Conservation (phyloP, 2,888 invertebrate species). For the Horisme vitalbata region DNA sequence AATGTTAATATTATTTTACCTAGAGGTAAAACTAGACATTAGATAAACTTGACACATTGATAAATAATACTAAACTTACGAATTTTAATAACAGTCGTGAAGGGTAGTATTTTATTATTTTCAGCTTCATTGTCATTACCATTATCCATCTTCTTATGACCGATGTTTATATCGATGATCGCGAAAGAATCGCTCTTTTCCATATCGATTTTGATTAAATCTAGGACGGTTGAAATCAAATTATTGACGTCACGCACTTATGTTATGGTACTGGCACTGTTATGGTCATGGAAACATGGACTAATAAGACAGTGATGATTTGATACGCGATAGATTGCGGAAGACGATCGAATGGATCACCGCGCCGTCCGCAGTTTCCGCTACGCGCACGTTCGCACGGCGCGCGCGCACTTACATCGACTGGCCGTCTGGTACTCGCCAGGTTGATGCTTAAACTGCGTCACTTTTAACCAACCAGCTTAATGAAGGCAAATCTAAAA, state of each 20-base stretch:
- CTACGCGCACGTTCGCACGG: slow-evolving; percentile 54
- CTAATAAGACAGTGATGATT: slow-evolving; percentile 5
- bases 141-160: slow-evolving; percentile 51
- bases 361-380: slow-evolving; percentile 36
- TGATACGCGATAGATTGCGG: slow-evolving; percentile 21
- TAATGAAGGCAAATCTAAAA: slow-evolving; percentile 27
- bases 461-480: slow-evolving; percentile 39
- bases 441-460: slow-evolving; percentile 38
- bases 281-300: slow-evolving; percentile 1
- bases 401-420: slow-evolving; percentile 47
- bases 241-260: not conserved
- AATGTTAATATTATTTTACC: too few species aligned
- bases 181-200: slow-evolving; percentile 65
- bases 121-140: slow-evolving; percentile 37
- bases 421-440: slow-evolving; percentile 25
- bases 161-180: slow-evolving; percentile 65
- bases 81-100: slow-evolving; percentile 64
- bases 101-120: slow-evolving; percentile 49
- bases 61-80: slow-evolving; percentile 65
- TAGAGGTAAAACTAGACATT: too few species aligned
- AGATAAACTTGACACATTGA: too few species aligned
- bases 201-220: slow-evolving; percentile 42
- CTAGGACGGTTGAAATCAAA: not conserved
- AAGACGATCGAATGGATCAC: slow-evolving; percentile 22
- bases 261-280: not conserved